A percentile compares a stretch with the other conserved stretches of the same genome.
phyloP scores from a whole-genome alignment of 2,113 vertebrate species.

The Ceratotherium simum region DNA sequence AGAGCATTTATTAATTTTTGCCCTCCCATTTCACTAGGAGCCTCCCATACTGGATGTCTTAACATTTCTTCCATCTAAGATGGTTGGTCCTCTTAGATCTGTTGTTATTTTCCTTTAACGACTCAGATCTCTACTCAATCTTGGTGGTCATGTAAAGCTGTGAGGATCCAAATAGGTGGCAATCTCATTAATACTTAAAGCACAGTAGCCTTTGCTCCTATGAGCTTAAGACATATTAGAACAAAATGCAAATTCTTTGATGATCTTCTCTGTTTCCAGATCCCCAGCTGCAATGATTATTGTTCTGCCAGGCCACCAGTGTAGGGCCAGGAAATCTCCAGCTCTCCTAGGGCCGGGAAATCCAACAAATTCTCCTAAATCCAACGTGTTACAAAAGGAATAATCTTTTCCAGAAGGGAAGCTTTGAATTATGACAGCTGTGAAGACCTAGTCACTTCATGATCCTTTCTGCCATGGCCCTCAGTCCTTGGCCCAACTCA shows the following conservation, averaged over 20 bases:
- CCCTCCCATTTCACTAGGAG: neutral
- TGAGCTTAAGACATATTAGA: neutral
- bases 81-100: neutral
- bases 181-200: neutral
- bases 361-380: neutral
- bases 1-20: neutral
- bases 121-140: neutral
- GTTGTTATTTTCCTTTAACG: neutral
- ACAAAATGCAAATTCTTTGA: neutral
- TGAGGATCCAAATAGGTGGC: neutral
- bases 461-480: neutral
- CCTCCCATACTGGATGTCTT: neutral
- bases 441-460: neutral
- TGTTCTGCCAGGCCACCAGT: neutral
- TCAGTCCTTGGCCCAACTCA: neutral
- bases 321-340: neutral
- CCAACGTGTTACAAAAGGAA: neutral
- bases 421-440: neutral
- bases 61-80: neutral
- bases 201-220: neutral
- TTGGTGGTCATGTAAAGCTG: neutral
- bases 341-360: neutral
- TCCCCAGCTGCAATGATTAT: too few relatives aligned
- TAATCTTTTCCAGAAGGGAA: neutral
- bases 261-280: neutral